Evolutionary conservation across 2,888 invertebrate species (phyloP).

Genomic region (Drosophila kanekoi): DNA sequence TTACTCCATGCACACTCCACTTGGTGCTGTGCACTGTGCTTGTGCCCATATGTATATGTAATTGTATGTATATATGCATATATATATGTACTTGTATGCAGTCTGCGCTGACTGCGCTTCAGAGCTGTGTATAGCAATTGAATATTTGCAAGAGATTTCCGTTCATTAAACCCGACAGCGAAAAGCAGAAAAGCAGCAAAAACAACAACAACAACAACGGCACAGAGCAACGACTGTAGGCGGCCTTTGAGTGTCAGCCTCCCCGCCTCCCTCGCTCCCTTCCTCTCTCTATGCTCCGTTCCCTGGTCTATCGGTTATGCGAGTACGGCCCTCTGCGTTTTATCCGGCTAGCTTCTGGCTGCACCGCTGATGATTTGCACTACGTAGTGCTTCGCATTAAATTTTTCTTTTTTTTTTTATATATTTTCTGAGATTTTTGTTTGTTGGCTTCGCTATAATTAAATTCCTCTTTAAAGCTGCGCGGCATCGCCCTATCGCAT

Average conservation of each 20-base stretch:
- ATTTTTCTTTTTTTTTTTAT: constrained; percentile 28
- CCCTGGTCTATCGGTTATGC: constrained; percentile 15
- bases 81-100: constrained; percentile 38
- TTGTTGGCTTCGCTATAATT: constrained; percentile 64
- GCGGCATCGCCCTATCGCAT: constrained; percentile 18
- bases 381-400: constrained; percentile 49
- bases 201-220: constrained; percentile 28
- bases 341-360: constrained; percentile 36
- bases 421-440: constrained; percentile 35
- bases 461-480: constrained; percentile 71
- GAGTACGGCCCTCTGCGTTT: constrained; percentile 14
- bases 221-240: constrained; percentile 69
- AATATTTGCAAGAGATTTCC: constrained; percentile 82
- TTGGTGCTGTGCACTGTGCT: constrained; percentile 17
- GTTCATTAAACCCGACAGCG: constrained; percentile 83
- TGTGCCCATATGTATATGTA: constrained; percentile 9
- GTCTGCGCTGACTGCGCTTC: constrained; percentile 67
- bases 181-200: constrained; percentile 59
- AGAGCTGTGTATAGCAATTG: constrained; percentile 75
- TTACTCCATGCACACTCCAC: constrained; percentile 39
- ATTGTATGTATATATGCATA: constrained; percentile 18
- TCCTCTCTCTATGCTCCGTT: constrained; percentile 5
- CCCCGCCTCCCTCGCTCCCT: constrained; percentile 10
- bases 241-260: constrained; percentile 61
- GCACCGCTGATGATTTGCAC: constrained; percentile 43